Conservation (phyloP, 2,888 invertebrate genomes). For the Plebejus anna region DNA sequence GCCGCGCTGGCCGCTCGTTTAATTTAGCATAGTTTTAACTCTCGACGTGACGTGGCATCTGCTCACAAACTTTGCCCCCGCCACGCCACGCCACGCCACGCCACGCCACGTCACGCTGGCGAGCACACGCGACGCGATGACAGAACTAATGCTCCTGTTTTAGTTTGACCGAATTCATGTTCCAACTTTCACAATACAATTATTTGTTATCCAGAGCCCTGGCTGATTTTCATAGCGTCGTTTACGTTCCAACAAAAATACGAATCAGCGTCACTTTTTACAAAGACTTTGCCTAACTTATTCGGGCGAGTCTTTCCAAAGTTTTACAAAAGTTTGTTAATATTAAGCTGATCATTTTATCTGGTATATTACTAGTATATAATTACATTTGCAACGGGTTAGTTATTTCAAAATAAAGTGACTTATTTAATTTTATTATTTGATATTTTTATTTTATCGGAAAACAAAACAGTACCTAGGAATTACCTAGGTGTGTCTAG, state of each 20-base stretch:
- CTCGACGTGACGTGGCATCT: constrained; percentile 36
- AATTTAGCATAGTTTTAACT: constrained; percentile 43
- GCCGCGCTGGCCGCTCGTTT: constrained; percentile 33
- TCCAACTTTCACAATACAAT: background rate
- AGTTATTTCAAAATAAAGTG: background rate
- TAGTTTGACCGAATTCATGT: constrained; percentile 9
- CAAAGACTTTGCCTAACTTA: background rate
- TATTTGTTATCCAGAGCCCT: background rate
- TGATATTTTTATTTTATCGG: too few relatives aligned
- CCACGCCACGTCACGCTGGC: background rate
- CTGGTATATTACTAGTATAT: background rate
- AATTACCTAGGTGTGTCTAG: too few relatives aligned
- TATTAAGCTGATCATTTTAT: background rate
- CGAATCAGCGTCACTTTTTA: background rate
- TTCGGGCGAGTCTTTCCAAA: background rate
- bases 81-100: background rate
- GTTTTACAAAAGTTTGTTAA: background rate
- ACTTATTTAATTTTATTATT: too few relatives aligned
- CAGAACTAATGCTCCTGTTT: constrained; percentile 1
- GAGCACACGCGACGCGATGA: background rate
- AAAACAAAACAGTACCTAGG: too few relatives aligned
- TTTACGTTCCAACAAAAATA: background rate
- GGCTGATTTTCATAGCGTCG: background rate
- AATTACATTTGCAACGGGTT: background rate
- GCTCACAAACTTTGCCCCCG: constrained; percentile 35